A percentile compares a stretch with the other conserved stretches of the same genome.
Evolutionary conservation across 2,113 vertebrate genomes (phyloP).

Genomic region (Loxodonta africana): DNA sequence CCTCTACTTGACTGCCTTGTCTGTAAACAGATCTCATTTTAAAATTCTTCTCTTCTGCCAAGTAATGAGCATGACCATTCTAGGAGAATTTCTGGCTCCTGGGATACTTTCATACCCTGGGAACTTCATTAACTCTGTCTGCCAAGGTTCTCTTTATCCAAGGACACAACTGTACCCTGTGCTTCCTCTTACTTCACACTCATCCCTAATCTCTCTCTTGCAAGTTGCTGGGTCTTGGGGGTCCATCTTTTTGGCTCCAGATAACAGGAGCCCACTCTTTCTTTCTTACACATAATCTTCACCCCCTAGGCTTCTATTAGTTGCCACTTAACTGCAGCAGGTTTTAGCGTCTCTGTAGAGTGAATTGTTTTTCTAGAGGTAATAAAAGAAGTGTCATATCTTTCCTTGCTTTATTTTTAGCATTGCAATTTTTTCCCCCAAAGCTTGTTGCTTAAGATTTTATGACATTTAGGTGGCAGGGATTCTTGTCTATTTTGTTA

Average conservation of each 20-base stretch:
- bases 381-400: neutral
- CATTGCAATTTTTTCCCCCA: neutral
- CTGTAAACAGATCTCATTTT: conserved; percentile 45
- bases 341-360: neutral
- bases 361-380: neutral
- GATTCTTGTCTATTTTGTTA: neutral
- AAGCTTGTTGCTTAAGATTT: neutral
- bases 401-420: neutral
- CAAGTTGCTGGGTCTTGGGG: neutral
- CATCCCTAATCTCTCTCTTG: neutral
- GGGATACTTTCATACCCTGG: neutral
- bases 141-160: neutral
- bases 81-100: conserved; percentile 12
- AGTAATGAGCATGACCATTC: neutral
- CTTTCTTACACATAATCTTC: neutral
- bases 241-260: neutral
- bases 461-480: neutral
- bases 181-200: neutral
- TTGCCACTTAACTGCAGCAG: neutral
- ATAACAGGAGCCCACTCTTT: neutral
- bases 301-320: no score
- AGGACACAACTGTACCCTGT: neutral
- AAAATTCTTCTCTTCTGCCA: conserved; percentile 39
- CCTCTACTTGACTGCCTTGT: conserved; percentile 12
- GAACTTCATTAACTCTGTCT: neutral